These are phyloP conservation scores for Hyperoplus lanceolatus DNA, from an alignment of 2,797 vertebrate species.

Conservation along the genomic window DNA sequence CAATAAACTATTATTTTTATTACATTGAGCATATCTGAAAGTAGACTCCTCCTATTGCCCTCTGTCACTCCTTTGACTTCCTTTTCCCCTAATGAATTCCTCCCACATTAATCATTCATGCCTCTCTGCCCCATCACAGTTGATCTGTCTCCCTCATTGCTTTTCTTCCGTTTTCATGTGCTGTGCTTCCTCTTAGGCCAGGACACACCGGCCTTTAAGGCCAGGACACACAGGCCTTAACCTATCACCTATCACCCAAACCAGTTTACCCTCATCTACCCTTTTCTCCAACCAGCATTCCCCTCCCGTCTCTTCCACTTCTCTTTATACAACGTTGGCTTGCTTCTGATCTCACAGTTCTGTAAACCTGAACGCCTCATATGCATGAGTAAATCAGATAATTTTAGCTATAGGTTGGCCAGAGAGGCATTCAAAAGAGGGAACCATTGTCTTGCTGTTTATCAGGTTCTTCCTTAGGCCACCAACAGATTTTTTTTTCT, in stretches of 20 bases:
- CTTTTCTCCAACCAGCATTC: slow-evolving; percentile 15
- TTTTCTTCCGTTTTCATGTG: slow-evolving; percentile 39
- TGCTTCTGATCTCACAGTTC: neutral
- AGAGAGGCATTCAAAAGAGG: slow-evolving; percentile 12
- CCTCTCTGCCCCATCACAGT: slow-evolving; percentile 67
- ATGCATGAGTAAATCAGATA: slow-evolving; percentile 33
- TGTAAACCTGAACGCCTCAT: slow-evolving; percentile 12
- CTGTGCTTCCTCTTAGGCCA: neutral
- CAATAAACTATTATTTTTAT: slow-evolving; percentile 40
- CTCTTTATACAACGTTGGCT: slow-evolving; percentile 7
- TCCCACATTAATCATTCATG: slow-evolving; percentile 79
- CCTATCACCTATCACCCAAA: slow-evolving; percentile 42
- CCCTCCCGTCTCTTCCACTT: slow-evolving; percentile 1
- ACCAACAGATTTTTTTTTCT: neutral
- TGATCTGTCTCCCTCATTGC: slow-evolving; percentile 67
- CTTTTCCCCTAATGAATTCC: slow-evolving; percentile 62
- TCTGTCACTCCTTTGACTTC: slow-evolving; percentile 43
- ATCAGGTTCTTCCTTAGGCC: slow-evolving; percentile 1
- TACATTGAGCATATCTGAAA: slow-evolving; percentile 32
- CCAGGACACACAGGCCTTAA: neutral
- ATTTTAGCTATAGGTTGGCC: slow-evolving; percentile 6
- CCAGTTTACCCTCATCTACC: slow-evolving; percentile 28
- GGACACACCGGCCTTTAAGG: too few relatives aligned
- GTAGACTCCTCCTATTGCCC: slow-evolving; percentile 38
- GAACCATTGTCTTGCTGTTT: slow-evolving; percentile 26